phyloP scores from a whole-genome alignment of 2,888 invertebrate species.

The Caenorhabditis wallacei region DNA sequence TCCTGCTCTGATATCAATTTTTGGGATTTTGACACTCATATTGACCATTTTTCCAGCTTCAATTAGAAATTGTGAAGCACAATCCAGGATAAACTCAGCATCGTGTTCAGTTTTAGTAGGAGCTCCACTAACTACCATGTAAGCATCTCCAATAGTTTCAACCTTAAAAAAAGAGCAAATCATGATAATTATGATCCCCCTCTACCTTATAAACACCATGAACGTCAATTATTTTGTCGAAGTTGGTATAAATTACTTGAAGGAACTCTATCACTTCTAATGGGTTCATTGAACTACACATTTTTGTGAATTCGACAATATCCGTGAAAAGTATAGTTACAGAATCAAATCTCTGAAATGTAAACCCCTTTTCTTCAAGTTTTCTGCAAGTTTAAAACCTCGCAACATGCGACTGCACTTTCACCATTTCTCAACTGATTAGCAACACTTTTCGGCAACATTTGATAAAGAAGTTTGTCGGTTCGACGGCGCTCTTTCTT shows the following conservation, averaged over 20 bases:
- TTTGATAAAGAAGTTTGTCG: constrained; percentile 96
- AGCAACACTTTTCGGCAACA: constrained; percentile 98
- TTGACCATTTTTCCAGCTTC: constrained; percentile 53
- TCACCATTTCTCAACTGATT: constrained; percentile 95
- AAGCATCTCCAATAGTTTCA: constrained; percentile 98
- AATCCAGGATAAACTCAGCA: constrained; percentile 87
- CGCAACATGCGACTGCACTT: constrained; percentile 96
- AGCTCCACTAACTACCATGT: constrained; percentile 97
- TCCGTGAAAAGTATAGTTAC: constrained; percentile 98
- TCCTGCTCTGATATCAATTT: constrained; percentile 85
- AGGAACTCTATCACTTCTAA: constrained; percentile 89
- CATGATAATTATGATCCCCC: neutral
- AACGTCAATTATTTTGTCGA: constrained; percentile 93
- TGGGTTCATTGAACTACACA: constrained; percentile 95
- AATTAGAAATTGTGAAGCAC: constrained; percentile 70
- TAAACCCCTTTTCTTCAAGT: neutral
- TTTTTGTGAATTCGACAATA: constrained; percentile 97
- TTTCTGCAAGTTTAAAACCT: constrained; percentile 86
- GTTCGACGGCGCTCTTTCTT: constrained; percentile 97
- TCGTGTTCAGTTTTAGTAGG: constrained; percentile 93
- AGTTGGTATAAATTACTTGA: constrained; percentile 87
- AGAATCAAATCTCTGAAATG: constrained; percentile 92
- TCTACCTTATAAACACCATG: constrained; percentile 95
- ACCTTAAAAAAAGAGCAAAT: constrained; percentile 86
- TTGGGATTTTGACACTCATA: constrained; percentile 44